Base-by-base conservation (phyloP, 2,888 invertebrate genomes). In the Xestia c-nigrum region DNA sequence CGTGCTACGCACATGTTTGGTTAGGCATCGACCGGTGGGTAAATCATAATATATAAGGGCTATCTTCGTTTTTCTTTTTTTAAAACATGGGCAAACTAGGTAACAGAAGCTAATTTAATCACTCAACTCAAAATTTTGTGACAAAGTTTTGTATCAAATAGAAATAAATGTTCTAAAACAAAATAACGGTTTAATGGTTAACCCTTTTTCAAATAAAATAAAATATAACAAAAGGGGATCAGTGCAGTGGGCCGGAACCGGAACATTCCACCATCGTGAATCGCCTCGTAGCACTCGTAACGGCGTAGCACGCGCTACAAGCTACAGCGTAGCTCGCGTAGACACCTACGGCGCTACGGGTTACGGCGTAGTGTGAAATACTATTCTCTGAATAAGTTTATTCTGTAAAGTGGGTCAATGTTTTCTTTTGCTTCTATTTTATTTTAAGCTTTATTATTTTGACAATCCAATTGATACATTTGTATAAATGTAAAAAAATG, bases 251-350 rank as follows among this genome's bases (percentile, higher is more conserved):
- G 72, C 74, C 80, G 84, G 82, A 88, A 88, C 84, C 74, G 87
- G 87, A 87, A 88, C 85, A 85, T 84, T 78, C 84, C 76, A 78
- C 78, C 57, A 77, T 79, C n/a, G n/a, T n/a, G n/a, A n/a, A n/a
- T n/a, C 81, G 81, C 81, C 79, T 85, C 85, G 87, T 88, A 87
- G 88, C 80, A 87, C 85, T 74, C 86, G 89, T 89, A 88, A 87
- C 82, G 31, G 21, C 75, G 65, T 79, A 84, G 84, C 74, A 73
- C 40, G 19, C 43, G n/a, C 64, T 43, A 50, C 67, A 43, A 4
- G 64, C 64, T 64, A 66, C 67, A n/a, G 64, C 43, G 64, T 14
- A 55, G 52, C 55, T 55, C 73, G 66, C 61, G 72, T 66, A 72
- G 74, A 71, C 83, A 71, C 73, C 85, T 72, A 83, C 72, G 72